phyloP scores from a whole-genome alignment of 2,888 invertebrate genomes.

The Periphyllus acericola region DNA sequence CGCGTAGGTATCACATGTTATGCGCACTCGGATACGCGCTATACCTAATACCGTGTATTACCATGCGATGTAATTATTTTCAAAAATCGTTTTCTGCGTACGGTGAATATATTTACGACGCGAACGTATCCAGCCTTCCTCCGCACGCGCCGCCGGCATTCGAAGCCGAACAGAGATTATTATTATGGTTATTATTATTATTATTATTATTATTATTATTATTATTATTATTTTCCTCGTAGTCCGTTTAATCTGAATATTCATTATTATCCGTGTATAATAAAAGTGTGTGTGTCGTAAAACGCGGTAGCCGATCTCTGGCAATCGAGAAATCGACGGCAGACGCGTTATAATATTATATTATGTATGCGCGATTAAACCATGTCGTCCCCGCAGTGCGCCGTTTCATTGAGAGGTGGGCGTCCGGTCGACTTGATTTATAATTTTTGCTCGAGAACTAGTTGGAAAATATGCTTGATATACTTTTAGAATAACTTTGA shows the following conservation, averaged over 20 bases:
- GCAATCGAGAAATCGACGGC: background rate
- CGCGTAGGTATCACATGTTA: background rate
- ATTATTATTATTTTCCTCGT: too few relatives aligned
- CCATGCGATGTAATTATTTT: conserved; percentile 26
- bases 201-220: background rate
- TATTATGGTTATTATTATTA: background rate
- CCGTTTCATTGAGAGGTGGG: too few relatives aligned
- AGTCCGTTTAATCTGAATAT: background rate
- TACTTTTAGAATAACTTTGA: too few relatives aligned
- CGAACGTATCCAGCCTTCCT: background rate
- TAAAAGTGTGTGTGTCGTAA: background rate
- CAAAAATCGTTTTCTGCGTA: conserved; percentile 6
- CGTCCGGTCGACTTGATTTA: too few relatives aligned
- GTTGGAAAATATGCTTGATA: too few relatives aligned
- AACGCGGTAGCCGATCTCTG: background rate
- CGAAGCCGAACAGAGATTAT: conserved; percentile 9
- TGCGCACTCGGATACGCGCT: too few relatives aligned
- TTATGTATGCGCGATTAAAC: background rate
- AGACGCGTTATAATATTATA: background rate
- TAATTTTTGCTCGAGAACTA: too few relatives aligned
- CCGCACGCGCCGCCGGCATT: background rate
- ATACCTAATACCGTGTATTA: background rate
- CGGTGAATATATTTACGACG: background rate
- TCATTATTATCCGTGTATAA: background rate
- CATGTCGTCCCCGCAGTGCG: too few relatives aligned